Conservation (phyloP, 2,888 invertebrate species). For the Octonoba sinensis region DNA sequence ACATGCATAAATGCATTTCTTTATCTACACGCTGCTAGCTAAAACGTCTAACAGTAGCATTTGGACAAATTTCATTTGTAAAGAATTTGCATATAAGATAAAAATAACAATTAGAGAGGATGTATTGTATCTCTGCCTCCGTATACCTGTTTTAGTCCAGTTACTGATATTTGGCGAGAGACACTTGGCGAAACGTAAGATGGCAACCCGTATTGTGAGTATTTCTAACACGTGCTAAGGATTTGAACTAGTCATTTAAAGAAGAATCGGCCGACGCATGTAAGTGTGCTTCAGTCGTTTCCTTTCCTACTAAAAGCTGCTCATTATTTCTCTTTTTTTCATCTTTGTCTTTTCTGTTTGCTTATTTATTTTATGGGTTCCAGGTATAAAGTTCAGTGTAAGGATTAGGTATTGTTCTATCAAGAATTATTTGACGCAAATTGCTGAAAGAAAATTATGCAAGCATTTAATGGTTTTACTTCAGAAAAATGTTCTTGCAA, state of each 20-base stretch:
- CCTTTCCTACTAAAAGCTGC: too few species aligned
- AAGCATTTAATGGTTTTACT: too few species aligned
- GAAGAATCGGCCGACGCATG: not conserved
- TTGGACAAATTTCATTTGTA: not conserved
- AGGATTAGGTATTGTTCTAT: too few species aligned
- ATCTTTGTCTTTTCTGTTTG: too few species aligned
- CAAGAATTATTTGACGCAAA: too few species aligned
- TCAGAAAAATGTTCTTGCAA: too few species aligned
- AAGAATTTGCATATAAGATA: not conserved
- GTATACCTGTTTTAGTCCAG: not conserved
- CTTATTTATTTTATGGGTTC: too few species aligned
- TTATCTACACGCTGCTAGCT: too few species aligned
- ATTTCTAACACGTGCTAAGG: not conserved
- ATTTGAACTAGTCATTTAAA: conserved; percentile 5
- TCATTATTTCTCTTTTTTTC: too few species aligned
- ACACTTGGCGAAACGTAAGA: not conserved
- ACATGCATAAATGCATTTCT: too few species aligned
- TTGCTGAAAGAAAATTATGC: too few species aligned
- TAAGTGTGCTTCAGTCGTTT: not conserved
- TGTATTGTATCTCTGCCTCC: not conserved
- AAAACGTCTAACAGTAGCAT: not conserved
- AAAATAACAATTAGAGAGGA: not conserved
- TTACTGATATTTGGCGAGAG: conserved; percentile 1
- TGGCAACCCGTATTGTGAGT: conserved; percentile 8
- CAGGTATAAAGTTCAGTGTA: too few species aligned